A percentile compares a stretch with the other conserved stretches of the same genome.
Evolutionary conservation across 1,140 invertebrate species (phyloP).

Genomic region (Phortica variegata): DNA sequence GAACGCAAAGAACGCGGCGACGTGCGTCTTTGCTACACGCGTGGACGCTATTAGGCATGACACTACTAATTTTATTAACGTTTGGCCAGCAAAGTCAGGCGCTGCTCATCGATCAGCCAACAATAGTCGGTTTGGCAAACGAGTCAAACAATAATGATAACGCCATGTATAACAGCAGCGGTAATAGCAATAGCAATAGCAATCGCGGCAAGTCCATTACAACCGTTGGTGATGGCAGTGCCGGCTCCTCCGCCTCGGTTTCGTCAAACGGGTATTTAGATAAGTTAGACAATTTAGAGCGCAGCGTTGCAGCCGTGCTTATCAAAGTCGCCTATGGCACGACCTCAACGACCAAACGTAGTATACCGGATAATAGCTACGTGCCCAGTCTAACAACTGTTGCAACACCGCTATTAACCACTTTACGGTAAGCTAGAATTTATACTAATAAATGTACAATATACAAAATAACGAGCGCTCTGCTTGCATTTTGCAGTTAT

Average conservation of each 20-base stretch:
- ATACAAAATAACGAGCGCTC: background rate
- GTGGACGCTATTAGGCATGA: too few species aligned
- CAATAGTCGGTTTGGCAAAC: background rate
- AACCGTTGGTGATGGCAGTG: slow-evolving; percentile 8
- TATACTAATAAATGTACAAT: background rate
- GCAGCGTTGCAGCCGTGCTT: slow-evolving; percentile 66
- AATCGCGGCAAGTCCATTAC: too few species aligned
- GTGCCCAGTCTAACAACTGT: slow-evolving; percentile 63
- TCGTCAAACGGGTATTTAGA: slow-evolving; percentile 39
- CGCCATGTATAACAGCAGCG: slow-evolving; percentile 1
- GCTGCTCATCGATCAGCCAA: slow-evolving; percentile 24
- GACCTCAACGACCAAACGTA: slow-evolving; percentile 64
- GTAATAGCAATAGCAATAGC: slow-evolving; percentile 16
- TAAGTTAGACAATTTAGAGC: slow-evolving; percentile 60
- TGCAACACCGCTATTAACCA: slow-evolving; percentile 64
- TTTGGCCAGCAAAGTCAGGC: too few species aligned
- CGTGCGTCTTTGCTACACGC: too few species aligned
- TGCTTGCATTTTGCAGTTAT: slow-evolving; percentile 5
- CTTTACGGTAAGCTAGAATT: slow-evolving; percentile 51
- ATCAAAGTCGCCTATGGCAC: slow-evolving; percentile 70
- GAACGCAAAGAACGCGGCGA: too few species aligned
- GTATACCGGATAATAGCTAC: slow-evolving; percentile 66
- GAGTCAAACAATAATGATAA: slow-evolving; percentile 1
- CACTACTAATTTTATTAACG: too few species aligned
- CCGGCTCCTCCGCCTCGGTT: slow-evolving; percentile 19